phyloP scores from a whole-genome alignment of 2,888 invertebrate species.

The Ormia ochracea region DNA sequence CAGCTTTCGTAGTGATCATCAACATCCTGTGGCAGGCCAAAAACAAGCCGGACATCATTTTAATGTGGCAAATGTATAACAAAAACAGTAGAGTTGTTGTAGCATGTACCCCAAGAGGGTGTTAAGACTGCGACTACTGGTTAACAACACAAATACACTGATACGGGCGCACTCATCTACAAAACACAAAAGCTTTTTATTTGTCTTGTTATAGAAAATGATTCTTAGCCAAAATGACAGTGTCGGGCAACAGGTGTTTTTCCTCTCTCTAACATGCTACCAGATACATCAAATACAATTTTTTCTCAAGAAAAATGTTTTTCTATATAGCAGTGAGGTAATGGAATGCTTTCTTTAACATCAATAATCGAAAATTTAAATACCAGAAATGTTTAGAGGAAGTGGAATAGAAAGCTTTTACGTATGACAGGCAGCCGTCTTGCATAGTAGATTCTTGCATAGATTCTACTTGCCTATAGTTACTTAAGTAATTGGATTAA shows the following conservation, averaged over 20 bases:
- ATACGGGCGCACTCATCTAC: not conserved
- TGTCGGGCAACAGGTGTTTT: conserved; percentile 59
- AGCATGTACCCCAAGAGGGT: conserved; percentile 56
- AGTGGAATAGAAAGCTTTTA: too few species aligned
- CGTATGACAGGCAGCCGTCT: too few species aligned
- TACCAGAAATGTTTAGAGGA: too few species aligned
- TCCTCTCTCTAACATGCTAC: conserved; percentile 28
- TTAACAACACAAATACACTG: conserved; percentile 12
- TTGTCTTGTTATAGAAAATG: not conserved
- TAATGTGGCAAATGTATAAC: conserved; percentile 49
- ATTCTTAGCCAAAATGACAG: conserved; percentile 54
- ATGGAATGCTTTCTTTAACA: not conserved
- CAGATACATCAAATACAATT: conserved; percentile 16
- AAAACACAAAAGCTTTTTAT: conserved; percentile 16
- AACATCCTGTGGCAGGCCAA: conserved; percentile 55
- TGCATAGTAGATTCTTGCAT: too few species aligned
- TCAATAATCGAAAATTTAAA: not conserved
- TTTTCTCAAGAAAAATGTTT: conserved; percentile 10
- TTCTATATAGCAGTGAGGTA: not conserved
- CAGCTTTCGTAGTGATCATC: conserved; percentile 40
- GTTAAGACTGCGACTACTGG: conserved; percentile 57
- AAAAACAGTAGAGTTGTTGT: not conserved
- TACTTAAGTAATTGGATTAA: too few species aligned
- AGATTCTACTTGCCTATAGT: too few species aligned
- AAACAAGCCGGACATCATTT: conserved; percentile 11